Base-by-base conservation (phyloP, 2,113 vertebrate genomes). In the Paratilapia polleni region DNA sequence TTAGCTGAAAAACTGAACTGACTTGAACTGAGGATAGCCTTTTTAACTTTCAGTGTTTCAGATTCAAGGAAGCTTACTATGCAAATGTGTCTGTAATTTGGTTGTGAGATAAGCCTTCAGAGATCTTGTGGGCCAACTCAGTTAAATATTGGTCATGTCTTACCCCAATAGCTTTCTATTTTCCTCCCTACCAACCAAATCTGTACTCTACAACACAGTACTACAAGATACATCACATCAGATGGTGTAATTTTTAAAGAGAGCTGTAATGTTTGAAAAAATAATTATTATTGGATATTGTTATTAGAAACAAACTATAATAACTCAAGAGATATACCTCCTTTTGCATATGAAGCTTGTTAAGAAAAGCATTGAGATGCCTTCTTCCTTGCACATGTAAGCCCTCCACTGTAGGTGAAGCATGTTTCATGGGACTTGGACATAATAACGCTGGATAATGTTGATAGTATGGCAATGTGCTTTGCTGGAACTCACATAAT, bases 401-500 rank as follows among this genome's bases (percentile, higher is more conserved):
- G 41, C 76, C 49, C 47, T 66, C 57, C 10, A 60, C n/a, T n/a
- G n/a, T n/a, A n/a, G n/a, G 4, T 62, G 62, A 80, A 49, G 80
- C 20, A 4, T 75, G 62, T 75, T 88, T 93, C 89, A 85, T 89
- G 20, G 64, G 38, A 28, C 61, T 43, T 77, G 31, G 38, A 77
- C 52, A 59, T 73, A 77, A 84, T 80, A 81, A 90, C 87, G 82
- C 78, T 52, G 12, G 59, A 89, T 91, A 47, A 89, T 80, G 82
- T 61, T 88, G 86, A 83, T 77, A 63, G 75, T 70, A 78, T 54
- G 56, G 78, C 68, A 80, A 80, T 75, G 80, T 66, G 86, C 77
- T 80, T 86, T 88, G 86, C 81, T 86, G 68, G 34, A 61, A 77
- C 84, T 89, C 81, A 68, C 86, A 83, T 87, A 85, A 90, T 91